Percentiles rank a stretch among this genome's conserved stretches.
Evolutionary conservation across 2,797 vertebrate genomes (phyloP).

Genomic region (Phrynocephalus forsythii): DNA sequence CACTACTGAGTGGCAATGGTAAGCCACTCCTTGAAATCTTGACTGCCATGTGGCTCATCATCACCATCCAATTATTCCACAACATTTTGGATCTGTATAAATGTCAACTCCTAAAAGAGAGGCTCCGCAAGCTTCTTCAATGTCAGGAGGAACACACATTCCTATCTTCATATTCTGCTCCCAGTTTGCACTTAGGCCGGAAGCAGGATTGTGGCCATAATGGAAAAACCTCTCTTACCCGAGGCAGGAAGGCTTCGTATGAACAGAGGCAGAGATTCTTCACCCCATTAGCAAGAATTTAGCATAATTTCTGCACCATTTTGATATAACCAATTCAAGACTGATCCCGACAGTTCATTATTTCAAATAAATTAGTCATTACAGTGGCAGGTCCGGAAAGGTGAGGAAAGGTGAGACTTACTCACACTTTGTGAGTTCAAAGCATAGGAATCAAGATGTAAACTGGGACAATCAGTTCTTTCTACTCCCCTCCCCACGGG

Average conservation of each 20-base stretch:
- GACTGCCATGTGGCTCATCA: no score
- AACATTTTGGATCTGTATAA: neutral
- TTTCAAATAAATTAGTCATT: slow-evolving; percentile 26
- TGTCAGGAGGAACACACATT: neutral
- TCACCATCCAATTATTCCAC: no score
- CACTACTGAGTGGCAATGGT: no score
- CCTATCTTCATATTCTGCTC: neutral
- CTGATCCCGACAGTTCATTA: slow-evolving; percentile 8
- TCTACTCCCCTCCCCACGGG: neutral
- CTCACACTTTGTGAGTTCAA: slow-evolving; percentile 9
- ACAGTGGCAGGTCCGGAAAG: neutral
- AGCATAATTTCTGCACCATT: neutral
- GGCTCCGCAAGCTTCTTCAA: neutral
- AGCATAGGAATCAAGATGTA: neutral
- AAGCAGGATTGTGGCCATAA: neutral
- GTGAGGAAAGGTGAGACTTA: neutral
- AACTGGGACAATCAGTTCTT: neutral
- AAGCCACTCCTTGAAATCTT: no score
- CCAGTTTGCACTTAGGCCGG: neutral
- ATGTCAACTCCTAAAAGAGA: neutral
- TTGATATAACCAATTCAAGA: slow-evolving; percentile 20
- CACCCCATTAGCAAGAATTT: neutral
- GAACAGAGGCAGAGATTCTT: neutral
- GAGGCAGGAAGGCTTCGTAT: neutral
- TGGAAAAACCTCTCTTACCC: neutral